Percentiles rank a stretch among this genome's conserved stretches.
Evolutionary conservation across 2,888 invertebrate genomes (phyloP).

Genomic region (Marronus borbonicus): DNA sequence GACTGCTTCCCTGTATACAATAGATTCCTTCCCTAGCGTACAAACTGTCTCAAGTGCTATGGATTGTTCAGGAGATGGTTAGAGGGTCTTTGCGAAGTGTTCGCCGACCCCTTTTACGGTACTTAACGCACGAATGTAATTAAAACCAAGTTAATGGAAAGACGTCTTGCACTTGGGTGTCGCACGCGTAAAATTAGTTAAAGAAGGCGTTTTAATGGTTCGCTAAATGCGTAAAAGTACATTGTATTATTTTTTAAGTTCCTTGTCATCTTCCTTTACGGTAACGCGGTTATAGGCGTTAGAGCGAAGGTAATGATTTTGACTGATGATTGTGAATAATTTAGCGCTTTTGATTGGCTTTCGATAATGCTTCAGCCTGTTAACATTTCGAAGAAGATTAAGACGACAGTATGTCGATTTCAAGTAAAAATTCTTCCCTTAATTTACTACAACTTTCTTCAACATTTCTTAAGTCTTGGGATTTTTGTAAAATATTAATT

Average conservation of each 20-base stretch:
- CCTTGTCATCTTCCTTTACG: not conserved
- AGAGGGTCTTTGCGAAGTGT: conserved; percentile 24
- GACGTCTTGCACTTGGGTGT: conserved; percentile 26
- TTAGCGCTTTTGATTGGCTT: not conserved
- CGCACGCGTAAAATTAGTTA: conserved; percentile 30
- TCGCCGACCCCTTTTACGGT: conserved; percentile 28
- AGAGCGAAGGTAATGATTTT: not conserved
- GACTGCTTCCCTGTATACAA: not conserved
- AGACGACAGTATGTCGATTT: no score
- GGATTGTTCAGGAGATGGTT: not conserved
- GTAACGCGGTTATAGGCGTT: not conserved
- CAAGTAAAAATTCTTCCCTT: no score
- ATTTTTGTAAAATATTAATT: no score
- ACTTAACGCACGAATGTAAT: conserved; percentile 38
- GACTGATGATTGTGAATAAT: not conserved
- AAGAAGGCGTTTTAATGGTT: conserved; percentile 27
- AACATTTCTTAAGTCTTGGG: no score
- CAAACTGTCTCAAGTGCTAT: not conserved
- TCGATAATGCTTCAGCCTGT: no score
- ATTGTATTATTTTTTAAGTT: not conserved
- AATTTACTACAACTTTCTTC: no score
- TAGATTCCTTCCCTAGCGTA: not conserved
- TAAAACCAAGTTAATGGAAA: conserved; percentile 38
- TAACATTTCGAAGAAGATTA: no score
- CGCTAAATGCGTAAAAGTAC: not conserved